Evolutionary conservation across 2,797 vertebrate species (phyloP), one percentile per base, ranked within the genome.

Genomic region (Lithobates sylvaticus): DNA sequence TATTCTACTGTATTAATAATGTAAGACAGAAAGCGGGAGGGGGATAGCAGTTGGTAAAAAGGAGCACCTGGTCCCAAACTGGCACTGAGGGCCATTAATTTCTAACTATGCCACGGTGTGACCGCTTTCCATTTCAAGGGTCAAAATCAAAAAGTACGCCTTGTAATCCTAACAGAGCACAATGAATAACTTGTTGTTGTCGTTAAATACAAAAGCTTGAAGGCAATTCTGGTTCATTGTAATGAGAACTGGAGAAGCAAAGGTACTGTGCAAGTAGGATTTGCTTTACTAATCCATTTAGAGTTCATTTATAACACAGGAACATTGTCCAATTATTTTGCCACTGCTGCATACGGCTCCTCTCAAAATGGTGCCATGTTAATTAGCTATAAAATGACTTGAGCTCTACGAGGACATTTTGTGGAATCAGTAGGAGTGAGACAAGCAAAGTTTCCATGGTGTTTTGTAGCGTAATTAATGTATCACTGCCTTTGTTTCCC

Each of bases 381-480:
- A 86, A 86, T 86, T 81, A 78, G 78, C 72, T 86, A 81, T 76
- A 76, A 81, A 81, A 70, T 47, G 65, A 61, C 42, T 86, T 68
- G 9, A 32, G 32, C 78, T 81, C 78, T 76, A 50, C 67, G 32
- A 86, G 72, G 78, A 76, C 65, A 72, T 81, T 70, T 42, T 71
- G 32, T 75, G 73, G 73, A 76, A 71, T 81, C 78, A 77, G 78
- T 81, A 76, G 77, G 78, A 80, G 84, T 70, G 70, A 74, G 75
- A 50, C 71, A 70, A 73, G 67, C 61, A 86, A 86, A 61, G 84
- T 86, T 76, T 81, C 84, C 64, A 47, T 64, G 73, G 73, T 18
- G 50, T 86, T 81, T 70, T 64, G 80, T 75, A 71, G 72, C 68
- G 47, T 86, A 81, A 86, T 81, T 86, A 86, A 81, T 82, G 78